Conservation (phyloP, 2,888 invertebrate species). For the Melitaea athalia region DNA sequence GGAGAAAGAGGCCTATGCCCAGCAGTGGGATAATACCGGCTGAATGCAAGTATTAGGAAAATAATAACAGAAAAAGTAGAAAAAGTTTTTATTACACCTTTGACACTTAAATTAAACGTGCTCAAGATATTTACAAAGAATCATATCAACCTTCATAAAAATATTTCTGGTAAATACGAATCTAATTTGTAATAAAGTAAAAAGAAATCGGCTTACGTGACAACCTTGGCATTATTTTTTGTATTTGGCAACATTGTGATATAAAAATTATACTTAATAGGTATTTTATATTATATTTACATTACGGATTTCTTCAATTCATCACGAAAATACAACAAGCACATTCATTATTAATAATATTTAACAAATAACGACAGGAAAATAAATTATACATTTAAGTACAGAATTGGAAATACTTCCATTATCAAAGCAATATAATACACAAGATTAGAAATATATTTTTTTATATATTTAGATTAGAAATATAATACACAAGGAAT, state of each 20-base stretch:
- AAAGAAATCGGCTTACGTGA: conserved; percentile 42
- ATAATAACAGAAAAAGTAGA: conserved; percentile 42
- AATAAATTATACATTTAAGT: background rate
- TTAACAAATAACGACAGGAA: background rate
- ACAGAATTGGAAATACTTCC: conserved; percentile 8
- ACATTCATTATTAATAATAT: too few species aligned
- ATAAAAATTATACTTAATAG: too few species aligned
- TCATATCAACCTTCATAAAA: conserved; percentile 16
- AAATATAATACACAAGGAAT: background rate
- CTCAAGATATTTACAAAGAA: conserved; percentile 58
- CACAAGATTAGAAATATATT: too few species aligned
- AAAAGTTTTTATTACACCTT: conserved; percentile 65
- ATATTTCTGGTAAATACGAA: background rate
- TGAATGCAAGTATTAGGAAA: conserved; percentile 4
- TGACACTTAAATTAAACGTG: conserved; percentile 61
- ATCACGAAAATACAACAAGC: too few species aligned
- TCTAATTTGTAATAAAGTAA: conserved; percentile 2
- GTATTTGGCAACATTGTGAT: conserved; percentile 57
- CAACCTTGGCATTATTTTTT: conserved; percentile 55
- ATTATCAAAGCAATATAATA: background rate
- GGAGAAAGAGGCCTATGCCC: too few species aligned
- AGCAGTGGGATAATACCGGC: too few species aligned
- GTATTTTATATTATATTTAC: conserved; percentile 13
- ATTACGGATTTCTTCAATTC: background rate
- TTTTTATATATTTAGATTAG: too few species aligned